A percentile compares a stretch with the other conserved stretches of the same genome.
Evolutionary conservation across 2,113 vertebrate genomes (phyloP).

Genomic region (Lasiurus cinereus): DNA sequence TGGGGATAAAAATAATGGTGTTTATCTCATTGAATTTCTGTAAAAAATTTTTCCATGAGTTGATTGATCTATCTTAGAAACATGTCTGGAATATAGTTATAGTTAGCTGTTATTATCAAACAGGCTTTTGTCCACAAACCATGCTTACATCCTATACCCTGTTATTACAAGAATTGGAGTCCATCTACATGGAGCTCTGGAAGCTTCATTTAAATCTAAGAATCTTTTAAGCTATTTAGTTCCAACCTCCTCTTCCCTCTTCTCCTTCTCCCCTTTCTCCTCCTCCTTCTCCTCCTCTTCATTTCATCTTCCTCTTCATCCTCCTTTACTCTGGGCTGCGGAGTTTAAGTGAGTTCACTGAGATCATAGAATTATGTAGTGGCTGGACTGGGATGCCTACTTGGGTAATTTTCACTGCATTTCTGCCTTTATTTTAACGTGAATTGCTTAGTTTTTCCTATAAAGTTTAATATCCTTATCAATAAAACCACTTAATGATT

Average conservation of each 20-base stretch:
- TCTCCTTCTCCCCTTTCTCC: not conserved
- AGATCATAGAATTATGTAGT: slow-evolving; percentile 50
- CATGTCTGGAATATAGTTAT: not conserved
- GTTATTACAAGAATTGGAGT: slow-evolving; percentile 22
- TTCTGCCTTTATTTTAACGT: slow-evolving; percentile 42
- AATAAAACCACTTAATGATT: not conserved
- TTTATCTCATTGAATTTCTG: not conserved
- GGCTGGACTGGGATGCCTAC: not conserved
- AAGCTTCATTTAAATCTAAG: slow-evolving; percentile 23
- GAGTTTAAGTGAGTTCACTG: slow-evolving; percentile 7
- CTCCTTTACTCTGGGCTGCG: not conserved
- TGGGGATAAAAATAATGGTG: not conserved
- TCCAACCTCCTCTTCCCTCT: not conserved
- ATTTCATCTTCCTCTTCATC: too few relatives aligned
- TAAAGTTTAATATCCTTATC: slow-evolving; percentile 2
- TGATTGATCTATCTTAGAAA: not conserved
- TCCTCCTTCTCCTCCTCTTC: not conserved
- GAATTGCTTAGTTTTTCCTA: slow-evolving; percentile 21
- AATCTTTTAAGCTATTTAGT: slow-evolving; percentile 19
- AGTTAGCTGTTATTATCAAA: not conserved
- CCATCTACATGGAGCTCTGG: not conserved
- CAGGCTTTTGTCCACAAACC: not conserved
- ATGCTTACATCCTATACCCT: not conserved
- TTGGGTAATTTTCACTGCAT: slow-evolving; percentile 45
- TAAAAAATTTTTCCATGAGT: not conserved